phyloP scores from a whole-genome alignment of 1,140 invertebrate genomes.

The Trichonephila clavata region DNA sequence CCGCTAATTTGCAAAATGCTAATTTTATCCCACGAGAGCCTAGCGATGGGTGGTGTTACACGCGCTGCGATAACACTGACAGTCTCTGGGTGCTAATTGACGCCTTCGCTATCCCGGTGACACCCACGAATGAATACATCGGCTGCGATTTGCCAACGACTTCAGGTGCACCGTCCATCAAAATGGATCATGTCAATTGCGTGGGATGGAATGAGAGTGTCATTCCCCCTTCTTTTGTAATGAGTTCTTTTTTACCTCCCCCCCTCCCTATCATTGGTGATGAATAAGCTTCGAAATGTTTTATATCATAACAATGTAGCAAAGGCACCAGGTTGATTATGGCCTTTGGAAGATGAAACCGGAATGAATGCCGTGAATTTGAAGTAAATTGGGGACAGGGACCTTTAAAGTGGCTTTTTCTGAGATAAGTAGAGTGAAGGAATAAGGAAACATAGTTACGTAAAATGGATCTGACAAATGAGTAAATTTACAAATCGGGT shows the following conservation, averaged over 20 bases:
- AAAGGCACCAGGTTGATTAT: not conserved
- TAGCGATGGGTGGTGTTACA: not conserved
- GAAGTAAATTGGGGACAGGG: not conserved
- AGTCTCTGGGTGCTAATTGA: constrained; percentile 66
- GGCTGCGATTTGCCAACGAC: constrained; percentile 28
- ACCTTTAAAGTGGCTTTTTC: too few relatives aligned
- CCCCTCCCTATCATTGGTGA: not conserved
- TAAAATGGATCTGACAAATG: too few relatives aligned
- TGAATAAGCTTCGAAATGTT: not conserved
- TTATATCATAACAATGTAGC: not conserved
- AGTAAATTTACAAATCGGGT: too few relatives aligned
- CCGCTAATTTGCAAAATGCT: constrained; percentile 41
- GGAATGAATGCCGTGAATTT: not conserved
- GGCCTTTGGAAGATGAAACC: not conserved
- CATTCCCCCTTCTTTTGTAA: not conserved
- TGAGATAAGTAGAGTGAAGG: too few relatives aligned
- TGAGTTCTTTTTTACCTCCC: not conserved
- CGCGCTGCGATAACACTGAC: constrained; percentile 42
- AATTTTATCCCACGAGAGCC: constrained; percentile 40
- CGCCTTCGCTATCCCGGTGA: constrained; percentile 50
- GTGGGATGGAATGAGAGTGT: not conserved
- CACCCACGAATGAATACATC: constrained; percentile 57
- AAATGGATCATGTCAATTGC: constrained; percentile 1
- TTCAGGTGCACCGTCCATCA: constrained; percentile 21
- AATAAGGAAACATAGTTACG: too few relatives aligned